These are phyloP conservation scores for Ladona fulva DNA, from an alignment of 1,140 invertebrate species.

Conservation along the genomic window DNA sequence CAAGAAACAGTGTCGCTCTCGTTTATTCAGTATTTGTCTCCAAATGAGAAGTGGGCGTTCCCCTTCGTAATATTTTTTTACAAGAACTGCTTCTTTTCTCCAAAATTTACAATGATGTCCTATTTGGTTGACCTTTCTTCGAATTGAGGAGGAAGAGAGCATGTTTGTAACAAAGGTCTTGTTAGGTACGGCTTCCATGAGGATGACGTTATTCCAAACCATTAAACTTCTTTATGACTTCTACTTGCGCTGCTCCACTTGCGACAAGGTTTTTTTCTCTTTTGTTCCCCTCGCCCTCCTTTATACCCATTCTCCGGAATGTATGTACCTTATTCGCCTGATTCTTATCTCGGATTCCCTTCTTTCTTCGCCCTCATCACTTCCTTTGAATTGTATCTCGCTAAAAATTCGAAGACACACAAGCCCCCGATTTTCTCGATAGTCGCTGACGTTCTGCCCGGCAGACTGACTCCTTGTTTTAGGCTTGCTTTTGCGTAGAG, in stretches of 20 bases:
- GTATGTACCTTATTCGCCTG: neutral
- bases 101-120: no score
- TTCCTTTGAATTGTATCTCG: no score
- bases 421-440: no score
- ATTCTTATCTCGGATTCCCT: neutral
- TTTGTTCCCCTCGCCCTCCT: neutral
- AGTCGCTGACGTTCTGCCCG: no score
- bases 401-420: no score
- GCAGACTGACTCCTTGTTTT: no score
- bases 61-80: no score
- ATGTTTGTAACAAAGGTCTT: neutral
- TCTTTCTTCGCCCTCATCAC: neutral
- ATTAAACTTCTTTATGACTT: neutral
- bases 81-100: no score
- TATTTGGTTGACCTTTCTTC: neutral
- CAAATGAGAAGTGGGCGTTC: no score
- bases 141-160: neutral
- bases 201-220: neutral
- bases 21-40: no score
- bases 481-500: no score
- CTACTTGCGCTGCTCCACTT: neutral
- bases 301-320: neutral
- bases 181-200: neutral
- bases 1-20: no score
- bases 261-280: neutral